Base-by-base conservation (phyloP, 2,797 vertebrate species). In the Benthosema pterotum region DNA sequence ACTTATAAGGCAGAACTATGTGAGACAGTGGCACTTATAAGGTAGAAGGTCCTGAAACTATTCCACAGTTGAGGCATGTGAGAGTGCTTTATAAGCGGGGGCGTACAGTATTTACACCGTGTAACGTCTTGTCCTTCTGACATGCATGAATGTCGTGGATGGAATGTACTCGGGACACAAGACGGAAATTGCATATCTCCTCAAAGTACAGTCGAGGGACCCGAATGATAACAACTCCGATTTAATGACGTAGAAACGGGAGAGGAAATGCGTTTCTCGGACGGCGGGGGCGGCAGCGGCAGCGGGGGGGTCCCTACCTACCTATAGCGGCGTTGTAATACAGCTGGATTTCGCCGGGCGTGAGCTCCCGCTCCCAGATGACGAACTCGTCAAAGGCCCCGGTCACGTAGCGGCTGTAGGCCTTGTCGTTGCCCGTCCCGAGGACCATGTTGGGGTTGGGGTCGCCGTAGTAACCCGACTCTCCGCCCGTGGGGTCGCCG, bases 361-460 rank as follows among this genome's bases (percentile, higher is more conserved):
- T 92, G 47, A 99, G 95, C 0, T 95, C 96, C 46, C 92, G 78
- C 45, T 98, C 95, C 98, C 98, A 99, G 80, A 99, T 96, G 78
- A 99, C 84, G 63, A 99, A 97, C 75, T 99, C 98, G 3, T 99
- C 97, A 0, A 99, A 99, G 0, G 94, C 94, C 0, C 95, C 93
- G 0, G 90, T 95, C 47, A 94, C 86, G 3, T 89, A 92, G 0
- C 90, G 93, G 9, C 83, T 75, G 14, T 91, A 91, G 0, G 32
- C 51, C 18, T 56, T 86, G 22, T 77, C 84, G 25, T 91, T 92
- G 66, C 86, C 91, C 0, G 93, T 87, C 3, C 92, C 94, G 0
- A 95, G 88, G 72, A 98, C 91, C 0, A 97, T 89, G 59, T 93
- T 92, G 0, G 79, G 68, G 1, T 83, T 72, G 1, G 84, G 62